phyloP scores from a whole-genome alignment of 92 coral and sea anemone genomes.

The Palythoa heliodiscus region DNA sequence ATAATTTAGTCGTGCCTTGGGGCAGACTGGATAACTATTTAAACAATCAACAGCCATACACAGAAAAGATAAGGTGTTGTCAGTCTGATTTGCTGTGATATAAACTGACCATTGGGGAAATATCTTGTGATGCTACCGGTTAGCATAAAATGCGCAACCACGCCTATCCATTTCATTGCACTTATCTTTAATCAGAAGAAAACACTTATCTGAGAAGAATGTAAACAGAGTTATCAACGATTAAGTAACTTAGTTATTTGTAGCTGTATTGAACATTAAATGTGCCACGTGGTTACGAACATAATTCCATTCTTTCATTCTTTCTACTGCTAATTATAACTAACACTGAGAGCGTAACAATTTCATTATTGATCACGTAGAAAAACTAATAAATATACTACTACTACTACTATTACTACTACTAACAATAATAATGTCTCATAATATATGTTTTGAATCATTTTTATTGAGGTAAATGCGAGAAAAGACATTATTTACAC shows the following conservation, averaged over 20 bases:
- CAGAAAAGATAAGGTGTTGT: conserved; percentile 27
- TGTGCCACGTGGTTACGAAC: not conserved
- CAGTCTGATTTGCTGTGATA: conserved; percentile 22
- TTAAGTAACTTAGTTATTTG: not conserved
- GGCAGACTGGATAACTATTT: conserved; percentile 21
- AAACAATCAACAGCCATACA: conserved; percentile 17
- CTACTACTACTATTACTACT: too few relatives aligned
- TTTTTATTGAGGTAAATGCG: too few relatives aligned
- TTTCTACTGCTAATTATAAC: not conserved
- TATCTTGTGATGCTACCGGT: conserved; percentile 9
- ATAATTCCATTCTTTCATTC: not conserved
- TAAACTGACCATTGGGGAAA: conserved; percentile 4
- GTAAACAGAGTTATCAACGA: conserved; percentile 9
- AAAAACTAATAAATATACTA: not conserved
- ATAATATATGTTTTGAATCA: not conserved
- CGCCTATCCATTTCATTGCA: conserved; percentile 28
- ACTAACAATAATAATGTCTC: too few relatives aligned
- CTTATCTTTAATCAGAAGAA: conserved; percentile 39
- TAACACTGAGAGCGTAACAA: not conserved
- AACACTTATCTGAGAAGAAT: not conserved
- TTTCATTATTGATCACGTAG: not conserved
- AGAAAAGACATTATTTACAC: too few relatives aligned
- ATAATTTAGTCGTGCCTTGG: not conserved
- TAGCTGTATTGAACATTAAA: not conserved
- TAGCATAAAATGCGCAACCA: not conserved